Conservation (phyloP, 1,140 invertebrate genomes). For the Chrysomallon squamiferum region DNA sequence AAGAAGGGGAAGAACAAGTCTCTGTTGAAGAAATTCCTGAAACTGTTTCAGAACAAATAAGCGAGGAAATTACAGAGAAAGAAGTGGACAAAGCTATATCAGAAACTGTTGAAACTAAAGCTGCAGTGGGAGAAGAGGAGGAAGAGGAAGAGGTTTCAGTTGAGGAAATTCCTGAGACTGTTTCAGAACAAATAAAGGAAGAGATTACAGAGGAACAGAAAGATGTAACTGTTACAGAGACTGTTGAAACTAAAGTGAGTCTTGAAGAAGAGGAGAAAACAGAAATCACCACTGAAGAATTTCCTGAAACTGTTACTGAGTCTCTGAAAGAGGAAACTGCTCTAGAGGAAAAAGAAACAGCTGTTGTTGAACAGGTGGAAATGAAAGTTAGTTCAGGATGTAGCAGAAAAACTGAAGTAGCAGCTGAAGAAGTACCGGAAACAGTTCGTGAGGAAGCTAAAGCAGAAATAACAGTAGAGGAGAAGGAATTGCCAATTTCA, state of each 20-base stretch:
- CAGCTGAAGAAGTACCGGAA: constrained; percentile 3
- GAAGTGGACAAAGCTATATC: background rate
- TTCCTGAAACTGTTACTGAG: constrained; percentile 8
- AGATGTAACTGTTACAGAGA: constrained; percentile 1
- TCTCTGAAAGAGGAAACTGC: constrained; percentile 1
- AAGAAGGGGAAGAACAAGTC: constrained; percentile 12
- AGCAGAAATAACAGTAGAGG: constrained; percentile 7
- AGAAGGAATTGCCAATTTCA: background rate
- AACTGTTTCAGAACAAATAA: background rate
- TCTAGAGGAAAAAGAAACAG: constrained; percentile 21
- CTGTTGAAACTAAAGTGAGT: constrained; percentile 16
- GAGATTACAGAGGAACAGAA: background rate
- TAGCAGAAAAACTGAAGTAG: constrained; percentile 12
- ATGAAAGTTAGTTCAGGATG: constrained; percentile 2
- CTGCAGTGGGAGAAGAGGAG: background rate
- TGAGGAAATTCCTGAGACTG: background rate
- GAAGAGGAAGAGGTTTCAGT: background rate
- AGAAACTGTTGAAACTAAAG: background rate
- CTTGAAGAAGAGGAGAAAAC: constrained; percentile 24
- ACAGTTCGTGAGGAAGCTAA: constrained; percentile 12
- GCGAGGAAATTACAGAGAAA: constrained; percentile 3
- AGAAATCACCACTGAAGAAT: constrained; percentile 2
- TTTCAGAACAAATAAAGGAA: background rate
- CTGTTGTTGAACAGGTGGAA: constrained; percentile 8
- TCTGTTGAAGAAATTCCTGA: constrained; percentile 8